Conservation (phyloP, 2,797 vertebrate species). For the Micropoecilia bifurca region DNA sequence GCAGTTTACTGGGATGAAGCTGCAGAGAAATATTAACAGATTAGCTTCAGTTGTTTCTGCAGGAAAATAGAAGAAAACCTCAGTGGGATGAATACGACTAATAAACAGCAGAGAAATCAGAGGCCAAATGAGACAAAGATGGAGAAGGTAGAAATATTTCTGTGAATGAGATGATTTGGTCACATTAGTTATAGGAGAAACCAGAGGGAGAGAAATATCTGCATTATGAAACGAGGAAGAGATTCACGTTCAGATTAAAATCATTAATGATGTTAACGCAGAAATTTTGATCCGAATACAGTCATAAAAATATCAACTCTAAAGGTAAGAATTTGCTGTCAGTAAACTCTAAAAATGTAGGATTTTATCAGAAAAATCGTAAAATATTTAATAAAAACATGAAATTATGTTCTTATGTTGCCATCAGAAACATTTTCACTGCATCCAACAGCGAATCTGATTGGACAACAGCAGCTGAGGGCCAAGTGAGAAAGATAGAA, state of each 20-base stretch:
- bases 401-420: background rate
- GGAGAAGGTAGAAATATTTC: background rate
- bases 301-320: background rate
- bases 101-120: background rate
- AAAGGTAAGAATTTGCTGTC: background rate
- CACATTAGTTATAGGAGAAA: background rate
- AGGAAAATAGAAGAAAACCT: background rate
- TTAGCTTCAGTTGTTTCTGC: constrained; percentile 30
- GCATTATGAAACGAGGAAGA: background rate
- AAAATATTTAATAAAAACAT: background rate
- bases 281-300: background rate
- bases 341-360: background rate
- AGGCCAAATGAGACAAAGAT: constrained; percentile 10
- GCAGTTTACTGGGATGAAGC: constrained; percentile 45
- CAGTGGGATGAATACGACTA: constrained; percentile 18
- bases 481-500: too few species aligned
- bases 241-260: background rate
- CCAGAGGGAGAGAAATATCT: constrained; percentile 12
- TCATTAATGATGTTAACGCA: background rate
- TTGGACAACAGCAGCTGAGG: background rate
- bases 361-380: background rate
- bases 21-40: constrained; percentile 48
- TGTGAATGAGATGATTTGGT: constrained; percentile 8
- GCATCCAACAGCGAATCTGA: background rate
- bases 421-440: background rate